A percentile compares a stretch with the other conserved stretches of the same genome.
These are phyloP conservation scores for Nematolebias whitei DNA, from an alignment of 2,113 vertebrate species.

Conservation along the genomic window DNA sequence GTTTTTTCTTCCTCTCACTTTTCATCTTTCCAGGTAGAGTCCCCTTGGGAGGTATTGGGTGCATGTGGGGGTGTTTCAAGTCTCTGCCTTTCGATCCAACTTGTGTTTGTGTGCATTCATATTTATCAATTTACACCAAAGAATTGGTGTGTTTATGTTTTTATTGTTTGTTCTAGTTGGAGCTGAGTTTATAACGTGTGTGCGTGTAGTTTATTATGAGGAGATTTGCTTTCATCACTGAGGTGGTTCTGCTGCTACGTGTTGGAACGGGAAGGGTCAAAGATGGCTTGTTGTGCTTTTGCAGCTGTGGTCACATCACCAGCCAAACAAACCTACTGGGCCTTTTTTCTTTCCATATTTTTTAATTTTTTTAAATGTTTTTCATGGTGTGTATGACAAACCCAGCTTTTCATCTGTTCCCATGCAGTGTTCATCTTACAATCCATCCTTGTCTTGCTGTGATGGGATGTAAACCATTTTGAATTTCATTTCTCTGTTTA, in stretches of 20 bases:
- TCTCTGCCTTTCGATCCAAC: too few relatives aligned
- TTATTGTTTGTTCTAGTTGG: too few relatives aligned
- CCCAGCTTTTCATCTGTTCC: slow-evolving; percentile 23
- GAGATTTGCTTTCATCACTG: slow-evolving; percentile 63
- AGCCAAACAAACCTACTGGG: slow-evolving; percentile 12
- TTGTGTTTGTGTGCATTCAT: too few relatives aligned
- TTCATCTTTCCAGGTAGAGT: too few relatives aligned
- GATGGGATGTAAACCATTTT: slow-evolving; percentile 1
- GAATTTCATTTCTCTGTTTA: neutral
- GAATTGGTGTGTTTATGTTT: too few relatives aligned
- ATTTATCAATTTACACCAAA: too few relatives aligned
- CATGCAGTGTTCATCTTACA: slow-evolving; percentile 1
- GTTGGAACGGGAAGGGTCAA: slow-evolving; percentile 62
- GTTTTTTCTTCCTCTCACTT: too few relatives aligned
- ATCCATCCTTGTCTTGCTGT: slow-evolving; percentile 2
- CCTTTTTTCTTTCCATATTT: slow-evolving; percentile 1
- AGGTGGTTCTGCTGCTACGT: too few relatives aligned
- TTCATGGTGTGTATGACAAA: slow-evolving; percentile 4
- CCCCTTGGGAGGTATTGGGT: too few relatives aligned
- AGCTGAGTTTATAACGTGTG: too few relatives aligned
- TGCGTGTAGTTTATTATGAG: slow-evolving; percentile 64
- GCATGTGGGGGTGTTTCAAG: too few relatives aligned
- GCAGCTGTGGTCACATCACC: slow-evolving; percentile 64
- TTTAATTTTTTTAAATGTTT: slow-evolving; percentile 13
- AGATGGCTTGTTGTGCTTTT: slow-evolving; percentile 50